Evolutionary conservation across 2,113 vertebrate genomes (phyloP).

Genomic region (Stegastes partitus): DNA sequence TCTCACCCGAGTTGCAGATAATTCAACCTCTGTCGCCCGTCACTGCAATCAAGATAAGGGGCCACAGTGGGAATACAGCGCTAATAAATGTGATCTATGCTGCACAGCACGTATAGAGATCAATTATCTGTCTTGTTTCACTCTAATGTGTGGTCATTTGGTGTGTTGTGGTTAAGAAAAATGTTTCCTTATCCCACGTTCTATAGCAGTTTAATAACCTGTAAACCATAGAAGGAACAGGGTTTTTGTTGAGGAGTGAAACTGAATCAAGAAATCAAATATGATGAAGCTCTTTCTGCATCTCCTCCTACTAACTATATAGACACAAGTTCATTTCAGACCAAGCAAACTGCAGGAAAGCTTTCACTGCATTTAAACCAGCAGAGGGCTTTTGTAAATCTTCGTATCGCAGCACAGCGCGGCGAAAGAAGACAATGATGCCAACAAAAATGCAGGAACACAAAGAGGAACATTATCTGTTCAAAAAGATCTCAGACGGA

Average conservation of each 20-base stretch:
- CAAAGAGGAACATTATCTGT: too few species aligned
- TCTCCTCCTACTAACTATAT: constrained; percentile 39
- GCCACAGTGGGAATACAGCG: constrained; percentile 20
- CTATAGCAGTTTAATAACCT: constrained; percentile 6
- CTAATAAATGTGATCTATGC: constrained; percentile 20
- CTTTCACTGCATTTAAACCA: background rate
- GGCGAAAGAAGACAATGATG: too few species aligned
- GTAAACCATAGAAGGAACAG: constrained; percentile 12
- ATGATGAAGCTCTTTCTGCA: background rate
- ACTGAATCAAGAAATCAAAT: constrained; percentile 6
- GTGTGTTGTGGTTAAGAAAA: constrained; percentile 16
- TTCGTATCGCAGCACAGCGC: too few species aligned
- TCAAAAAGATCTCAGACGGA: too few species aligned
- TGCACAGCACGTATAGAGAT: background rate
- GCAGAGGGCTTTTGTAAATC: background rate
- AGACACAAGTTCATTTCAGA: constrained; percentile 3
- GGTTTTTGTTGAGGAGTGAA: background rate
- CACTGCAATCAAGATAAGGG: constrained; percentile 15
- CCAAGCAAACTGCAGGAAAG: background rate
- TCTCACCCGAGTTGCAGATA: constrained; percentile 6
- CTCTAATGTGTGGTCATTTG: constrained; percentile 12
- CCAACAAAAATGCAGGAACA: too few species aligned
- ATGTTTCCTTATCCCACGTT: background rate
- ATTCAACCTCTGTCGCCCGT: background rate
- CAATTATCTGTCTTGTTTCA: constrained; percentile 36